A percentile compares a stretch with the other conserved stretches of the same genome.
These are phyloP conservation scores for Stomatorhinus walkeri DNA, from an alignment of 2,797 vertebrate species.

Conservation along the genomic window DNA sequence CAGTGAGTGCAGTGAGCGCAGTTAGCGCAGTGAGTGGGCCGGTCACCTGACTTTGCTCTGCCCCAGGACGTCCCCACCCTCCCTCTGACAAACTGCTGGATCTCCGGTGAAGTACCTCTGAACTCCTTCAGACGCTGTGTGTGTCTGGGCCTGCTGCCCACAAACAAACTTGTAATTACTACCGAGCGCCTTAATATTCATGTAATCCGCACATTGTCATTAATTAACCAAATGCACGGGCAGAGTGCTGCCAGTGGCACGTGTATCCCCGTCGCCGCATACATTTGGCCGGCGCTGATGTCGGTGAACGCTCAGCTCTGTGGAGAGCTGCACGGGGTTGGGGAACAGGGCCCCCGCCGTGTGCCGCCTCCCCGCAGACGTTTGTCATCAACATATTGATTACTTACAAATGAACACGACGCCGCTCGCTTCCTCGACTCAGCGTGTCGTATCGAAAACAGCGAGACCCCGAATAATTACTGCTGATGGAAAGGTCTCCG, in stretches of 20 bases:
- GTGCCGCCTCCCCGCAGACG: not conserved
- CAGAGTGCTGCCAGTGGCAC: not conserved
- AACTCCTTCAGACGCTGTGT: not conserved
- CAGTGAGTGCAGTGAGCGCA: not conserved
- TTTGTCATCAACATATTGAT: conserved; percentile 21
- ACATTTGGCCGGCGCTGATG: not conserved
- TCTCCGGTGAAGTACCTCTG: not conserved
- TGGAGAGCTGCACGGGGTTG: not conserved
- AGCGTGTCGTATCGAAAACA: conserved; percentile 13
- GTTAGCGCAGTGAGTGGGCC: not conserved
- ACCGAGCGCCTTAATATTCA: not conserved
- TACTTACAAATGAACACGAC: conserved; percentile 23
- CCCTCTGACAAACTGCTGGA: not conserved
- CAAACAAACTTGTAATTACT: not conserved
- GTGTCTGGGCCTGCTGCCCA: not conserved
- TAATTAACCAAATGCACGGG: not conserved
- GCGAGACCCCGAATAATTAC: conserved; percentile 12
- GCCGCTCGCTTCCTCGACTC: conserved; percentile 16
- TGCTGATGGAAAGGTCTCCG: not conserved
- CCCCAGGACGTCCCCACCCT: not conserved
- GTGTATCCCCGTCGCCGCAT: not conserved
- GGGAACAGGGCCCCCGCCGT: not conserved
- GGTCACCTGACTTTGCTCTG: not conserved
- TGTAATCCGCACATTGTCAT: not conserved
- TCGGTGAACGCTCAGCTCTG: not conserved